Evolutionary conservation across 2,888 invertebrate species (phyloP).

Genomic region (Caenorhabditis sp.): DNA sequence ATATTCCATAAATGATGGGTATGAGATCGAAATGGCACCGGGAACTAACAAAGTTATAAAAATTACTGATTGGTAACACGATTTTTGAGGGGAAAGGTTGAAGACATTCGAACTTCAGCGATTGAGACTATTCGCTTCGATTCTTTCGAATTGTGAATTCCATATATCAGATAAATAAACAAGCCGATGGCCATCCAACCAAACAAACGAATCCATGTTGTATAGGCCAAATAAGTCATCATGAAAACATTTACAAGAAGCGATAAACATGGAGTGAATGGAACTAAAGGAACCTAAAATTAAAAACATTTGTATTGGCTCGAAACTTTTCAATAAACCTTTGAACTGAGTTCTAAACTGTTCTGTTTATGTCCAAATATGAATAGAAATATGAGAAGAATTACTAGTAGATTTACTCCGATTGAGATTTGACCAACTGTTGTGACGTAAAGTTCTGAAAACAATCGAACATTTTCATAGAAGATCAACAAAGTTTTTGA

Average conservation of each 20-base stretch:
- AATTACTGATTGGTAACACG: slow-evolving; percentile 8
- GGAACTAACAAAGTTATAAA: neutral
- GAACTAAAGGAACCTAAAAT: slow-evolving; percentile 42
- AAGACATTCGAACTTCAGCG: slow-evolving; percentile 35
- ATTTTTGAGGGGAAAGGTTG: slow-evolving; percentile 37
- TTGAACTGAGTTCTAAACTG: slow-evolving; percentile 37
- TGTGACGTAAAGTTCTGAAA: slow-evolving; percentile 2
- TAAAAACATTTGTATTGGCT: neutral
- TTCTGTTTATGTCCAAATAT: slow-evolving; percentile 49
- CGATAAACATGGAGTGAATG: slow-evolving; percentile 34
- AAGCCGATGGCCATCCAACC: slow-evolving; percentile 88
- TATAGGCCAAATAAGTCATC: slow-evolving; percentile 86
- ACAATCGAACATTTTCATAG: neutral
- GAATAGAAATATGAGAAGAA: slow-evolving; percentile 30
- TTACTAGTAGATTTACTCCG: slow-evolving; percentile 25
- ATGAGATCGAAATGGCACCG: neutral
- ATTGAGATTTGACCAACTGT: slow-evolving; percentile 14
- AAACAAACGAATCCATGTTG: slow-evolving; percentile 87
- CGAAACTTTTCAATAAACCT: slow-evolving; percentile 14
- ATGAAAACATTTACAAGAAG: slow-evolving; percentile 89
- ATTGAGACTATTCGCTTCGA: slow-evolving; percentile 27
- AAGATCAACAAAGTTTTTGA: neutral
- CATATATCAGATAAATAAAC: slow-evolving; percentile 90
- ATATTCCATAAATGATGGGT: slow-evolving; percentile 3
- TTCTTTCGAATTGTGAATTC: slow-evolving; percentile 80